Conservation (phyloP, 2,888 invertebrate genomes). For the Tenthredo livida region DNA sequence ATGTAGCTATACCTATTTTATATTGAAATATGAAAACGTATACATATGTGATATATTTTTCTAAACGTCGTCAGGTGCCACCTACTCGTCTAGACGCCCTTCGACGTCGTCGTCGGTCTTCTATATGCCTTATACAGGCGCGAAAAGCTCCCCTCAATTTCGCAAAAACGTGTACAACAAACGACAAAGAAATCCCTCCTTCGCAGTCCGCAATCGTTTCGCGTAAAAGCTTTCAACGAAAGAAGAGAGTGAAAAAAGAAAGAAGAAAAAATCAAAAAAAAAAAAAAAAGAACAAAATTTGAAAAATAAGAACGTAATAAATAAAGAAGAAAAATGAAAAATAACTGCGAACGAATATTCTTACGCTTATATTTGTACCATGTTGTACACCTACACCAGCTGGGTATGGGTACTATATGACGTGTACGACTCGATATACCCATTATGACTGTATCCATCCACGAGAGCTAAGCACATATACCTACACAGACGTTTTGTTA, state of each 20-base stretch:
- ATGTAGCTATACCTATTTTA: too few species aligned
- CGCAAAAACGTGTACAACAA: slow-evolving; percentile 33
- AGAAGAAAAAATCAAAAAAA: not conserved
- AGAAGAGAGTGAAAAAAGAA: not conserved
- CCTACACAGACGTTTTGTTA: not conserved
- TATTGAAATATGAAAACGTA: too few species aligned
- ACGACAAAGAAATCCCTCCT: slow-evolving; percentile 33
- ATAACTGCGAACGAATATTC: not conserved
- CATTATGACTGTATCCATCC: not conserved
- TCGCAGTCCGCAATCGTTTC: slow-evolving; percentile 30
- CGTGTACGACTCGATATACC: not conserved
- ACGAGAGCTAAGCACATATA: not conserved
- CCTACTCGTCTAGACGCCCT: slow-evolving; percentile 18
- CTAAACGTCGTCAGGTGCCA: too few species aligned
- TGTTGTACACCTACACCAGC: too few species aligned
- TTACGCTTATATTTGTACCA: not conserved
- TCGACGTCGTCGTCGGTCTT: slow-evolving; percentile 7
- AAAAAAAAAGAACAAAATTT: not conserved
- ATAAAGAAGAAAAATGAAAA: not conserved
- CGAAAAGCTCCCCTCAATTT: slow-evolving; percentile 43
- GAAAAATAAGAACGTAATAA: not conserved
- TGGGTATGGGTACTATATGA: too few species aligned
- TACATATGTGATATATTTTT: too few species aligned
- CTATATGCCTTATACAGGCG: slow-evolving; percentile 24
- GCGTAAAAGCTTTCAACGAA: slow-evolving; percentile 34